These are phyloP conservation scores for Scaptomyza flava DNA, from an alignment of 2,888 invertebrate genomes.

Conservation along the genomic window DNA sequence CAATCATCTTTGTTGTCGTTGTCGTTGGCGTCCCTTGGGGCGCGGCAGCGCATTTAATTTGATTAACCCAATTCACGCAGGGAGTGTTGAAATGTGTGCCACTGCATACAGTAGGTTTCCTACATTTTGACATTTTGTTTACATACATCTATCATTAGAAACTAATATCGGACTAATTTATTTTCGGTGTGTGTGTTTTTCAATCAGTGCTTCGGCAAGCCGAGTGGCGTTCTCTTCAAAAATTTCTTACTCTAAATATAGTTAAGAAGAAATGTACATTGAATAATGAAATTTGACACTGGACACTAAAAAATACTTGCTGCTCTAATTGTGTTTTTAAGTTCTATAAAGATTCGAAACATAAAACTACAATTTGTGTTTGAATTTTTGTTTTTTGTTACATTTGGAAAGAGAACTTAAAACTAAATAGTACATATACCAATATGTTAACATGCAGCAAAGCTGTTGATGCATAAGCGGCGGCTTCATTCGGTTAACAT, in stretches of 20 bases:
- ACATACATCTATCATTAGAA: neutral
- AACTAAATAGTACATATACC: conserved; percentile 23
- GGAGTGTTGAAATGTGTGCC: conserved; percentile 45
- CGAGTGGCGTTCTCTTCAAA: conserved; percentile 4
- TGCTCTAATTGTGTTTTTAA: conserved; percentile 73
- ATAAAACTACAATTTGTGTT: conserved; percentile 35
- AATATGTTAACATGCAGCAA: conserved; percentile 31
- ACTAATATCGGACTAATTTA: conserved; percentile 3
- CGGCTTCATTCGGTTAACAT: conserved; percentile 31
- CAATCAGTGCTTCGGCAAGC: conserved; percentile 16
- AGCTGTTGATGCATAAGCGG: conserved; percentile 7
- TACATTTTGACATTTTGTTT: neutral
- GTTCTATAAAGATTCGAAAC: conserved; percentile 43
- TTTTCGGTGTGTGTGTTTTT: neutral
- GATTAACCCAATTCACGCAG: conserved; percentile 77
- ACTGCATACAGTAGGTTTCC: conserved; percentile 12
- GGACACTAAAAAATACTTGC: conserved; percentile 61
- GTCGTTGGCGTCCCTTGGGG: conserved; percentile 50
- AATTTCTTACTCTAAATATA: conserved; percentile 20
- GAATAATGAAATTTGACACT: conserved; percentile 31
- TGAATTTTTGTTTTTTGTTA: conserved; percentile 26
- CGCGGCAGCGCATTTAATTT: conserved; percentile 80
- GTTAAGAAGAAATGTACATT: conserved; percentile 8
- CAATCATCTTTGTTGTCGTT: conserved; percentile 17
- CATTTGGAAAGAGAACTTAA: conserved; percentile 35